These are phyloP conservation scores for Sinocyclocheilus rhinocerous DNA, from an alignment of 2,113 vertebrate species.

Conservation along the genomic window DNA sequence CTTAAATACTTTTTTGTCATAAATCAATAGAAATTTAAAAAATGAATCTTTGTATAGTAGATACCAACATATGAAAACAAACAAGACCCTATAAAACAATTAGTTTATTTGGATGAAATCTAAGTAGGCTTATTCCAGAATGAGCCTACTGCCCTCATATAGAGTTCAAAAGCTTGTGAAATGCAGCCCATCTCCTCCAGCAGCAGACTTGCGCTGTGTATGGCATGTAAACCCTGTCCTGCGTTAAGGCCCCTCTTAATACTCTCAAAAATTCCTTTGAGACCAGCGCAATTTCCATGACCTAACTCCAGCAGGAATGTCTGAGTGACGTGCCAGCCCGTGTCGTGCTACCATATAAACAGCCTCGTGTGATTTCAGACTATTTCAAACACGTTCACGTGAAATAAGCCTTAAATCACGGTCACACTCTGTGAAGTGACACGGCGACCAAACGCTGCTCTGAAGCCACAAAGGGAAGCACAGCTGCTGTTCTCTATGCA, in stretches of 20 bases:
- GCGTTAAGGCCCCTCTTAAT: constrained; percentile 54
- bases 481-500: constrained; percentile 28
- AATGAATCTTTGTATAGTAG: not conserved
- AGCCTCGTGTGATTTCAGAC: constrained; percentile 35
- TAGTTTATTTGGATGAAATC: not conserved
- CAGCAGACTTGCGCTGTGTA: constrained; percentile 48
- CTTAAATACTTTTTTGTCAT: not conserved
- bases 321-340: constrained; percentile 53
- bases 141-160: not conserved
- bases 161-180: not conserved
- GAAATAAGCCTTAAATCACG: constrained; percentile 51
- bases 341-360: constrained; percentile 60
- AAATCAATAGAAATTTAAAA: not conserved
- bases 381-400: constrained; percentile 42
- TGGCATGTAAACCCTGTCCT: constrained; percentile 58
- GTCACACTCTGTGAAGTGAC: constrained; percentile 12
- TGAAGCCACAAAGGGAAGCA: not conserved
- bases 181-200: constrained; percentile 38
- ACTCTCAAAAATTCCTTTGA: constrained; percentile 56
- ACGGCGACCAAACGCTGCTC: not conserved
- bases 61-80: constrained; percentile 21
- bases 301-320: constrained; percentile 63
- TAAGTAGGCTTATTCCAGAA: not conserved
- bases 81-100: not conserved
- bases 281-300: constrained; percentile 60